A percentile compares a stretch with the other conserved stretches of the same genome.
Evolutionary conservation across 1,140 invertebrate species (phyloP).

Genomic region (Zaprionus ghesquierei): DNA sequence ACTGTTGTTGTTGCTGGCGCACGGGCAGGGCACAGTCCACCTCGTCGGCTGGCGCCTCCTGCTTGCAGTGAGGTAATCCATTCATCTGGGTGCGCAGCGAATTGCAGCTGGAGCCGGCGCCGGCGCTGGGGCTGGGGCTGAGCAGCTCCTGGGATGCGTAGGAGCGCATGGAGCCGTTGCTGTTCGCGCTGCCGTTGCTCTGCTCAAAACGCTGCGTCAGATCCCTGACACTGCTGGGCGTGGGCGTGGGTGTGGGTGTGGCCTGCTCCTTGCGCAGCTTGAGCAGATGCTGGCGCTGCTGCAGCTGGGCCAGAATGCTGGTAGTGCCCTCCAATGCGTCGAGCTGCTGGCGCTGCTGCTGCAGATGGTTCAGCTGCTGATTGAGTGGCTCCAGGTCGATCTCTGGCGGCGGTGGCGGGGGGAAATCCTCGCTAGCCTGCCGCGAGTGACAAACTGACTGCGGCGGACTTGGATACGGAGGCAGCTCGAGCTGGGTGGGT

Average conservation of each 20-base stretch:
- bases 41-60: conserved; percentile 62
- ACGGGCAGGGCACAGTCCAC: conserved; percentile 67
- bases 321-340: conserved; percentile 81
- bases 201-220: conserved; percentile 93
- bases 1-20: conserved; percentile 40
- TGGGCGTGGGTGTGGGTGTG: conserved; percentile 47
- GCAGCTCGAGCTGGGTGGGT: conserved; percentile 84
- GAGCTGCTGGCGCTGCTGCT: conserved; percentile 76
- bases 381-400: conserved; percentile 86
- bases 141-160: conserved; percentile 79
- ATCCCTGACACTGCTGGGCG: conserved; percentile 86
- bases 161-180: conserved; percentile 50
- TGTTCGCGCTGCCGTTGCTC: conserved; percentile 78
- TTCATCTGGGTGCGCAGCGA: conserved; percentile 77
- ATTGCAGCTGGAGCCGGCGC: background rate
- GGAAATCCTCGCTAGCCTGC: conserved; percentile 94
- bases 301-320: conserved; percentile 88
- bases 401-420: conserved; percentile 92
- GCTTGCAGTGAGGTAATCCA: conserved; percentile 63
- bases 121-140: conserved; percentile 31
- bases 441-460: conserved; percentile 90
- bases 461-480: conserved; percentile 90
- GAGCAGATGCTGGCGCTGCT: conserved; percentile 84
- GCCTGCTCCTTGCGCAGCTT: conserved; percentile 89
- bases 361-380: conserved; percentile 84